These are phyloP conservation scores for Eremobia ochroleuca DNA, from an alignment of 2,888 invertebrate genomes.

Conservation along the genomic window DNA sequence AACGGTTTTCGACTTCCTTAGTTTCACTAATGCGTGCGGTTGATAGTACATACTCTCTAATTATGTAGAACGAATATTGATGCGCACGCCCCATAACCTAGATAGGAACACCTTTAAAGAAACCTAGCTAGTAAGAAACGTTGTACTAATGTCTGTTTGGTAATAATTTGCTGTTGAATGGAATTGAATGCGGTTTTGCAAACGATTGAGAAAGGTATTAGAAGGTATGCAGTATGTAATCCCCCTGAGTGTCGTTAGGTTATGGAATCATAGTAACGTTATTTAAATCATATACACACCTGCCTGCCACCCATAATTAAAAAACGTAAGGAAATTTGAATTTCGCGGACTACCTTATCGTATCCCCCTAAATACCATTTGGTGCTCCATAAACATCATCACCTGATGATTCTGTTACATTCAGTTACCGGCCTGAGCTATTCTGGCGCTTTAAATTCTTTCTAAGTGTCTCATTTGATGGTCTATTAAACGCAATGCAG, in stretches of 20 bases:
- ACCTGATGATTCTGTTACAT: too few relatives aligned
- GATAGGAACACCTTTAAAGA: conserved; percentile 24
- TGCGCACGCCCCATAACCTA: conserved; percentile 59
- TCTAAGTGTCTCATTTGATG: too few relatives aligned
- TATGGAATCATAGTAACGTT: background rate
- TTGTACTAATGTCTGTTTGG: conserved; percentile 7
- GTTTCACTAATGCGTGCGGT: background rate
- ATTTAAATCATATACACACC: background rate
- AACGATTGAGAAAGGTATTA: conserved; percentile 19
- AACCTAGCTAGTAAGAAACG: conserved; percentile 13
- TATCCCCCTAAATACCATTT: too few relatives aligned
- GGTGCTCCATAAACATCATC: too few relatives aligned
- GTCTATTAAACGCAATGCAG: too few relatives aligned
- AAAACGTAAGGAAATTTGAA: too few relatives aligned
- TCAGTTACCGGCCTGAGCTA: too few relatives aligned
- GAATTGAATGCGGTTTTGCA: background rate
- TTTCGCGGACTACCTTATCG: too few relatives aligned
- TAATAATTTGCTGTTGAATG: conserved; percentile 13
- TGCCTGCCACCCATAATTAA: too few relatives aligned
- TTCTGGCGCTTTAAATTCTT: too few relatives aligned
- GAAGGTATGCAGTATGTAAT: conserved; percentile 4
- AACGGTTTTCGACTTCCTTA: background rate
- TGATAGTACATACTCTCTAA: conserved; percentile 54
- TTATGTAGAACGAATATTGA: conserved; percentile 66
- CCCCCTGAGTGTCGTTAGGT: conserved; percentile 8